These are phyloP conservation scores for Arrhamphus sclerolepis DNA, from an alignment of 2,797 vertebrate genomes.

Conservation along the genomic window DNA sequence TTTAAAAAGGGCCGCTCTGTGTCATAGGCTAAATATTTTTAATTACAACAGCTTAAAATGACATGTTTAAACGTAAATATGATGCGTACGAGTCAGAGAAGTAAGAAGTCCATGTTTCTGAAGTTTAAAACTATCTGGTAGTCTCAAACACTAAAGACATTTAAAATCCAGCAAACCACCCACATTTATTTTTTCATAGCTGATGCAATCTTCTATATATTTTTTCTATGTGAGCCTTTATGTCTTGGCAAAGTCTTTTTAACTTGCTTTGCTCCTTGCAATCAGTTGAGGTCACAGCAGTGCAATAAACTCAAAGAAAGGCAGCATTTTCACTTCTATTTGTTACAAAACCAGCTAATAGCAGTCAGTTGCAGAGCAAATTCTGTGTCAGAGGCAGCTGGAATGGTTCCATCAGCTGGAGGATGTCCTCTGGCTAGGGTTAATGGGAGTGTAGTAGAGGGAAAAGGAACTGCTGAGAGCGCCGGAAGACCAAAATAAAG, in stretches of 20 bases:
- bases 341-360: slow-evolving; percentile 76
- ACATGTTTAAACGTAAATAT: slow-evolving; percentile 1
- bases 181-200: slow-evolving; percentile 34
- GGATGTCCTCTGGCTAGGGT: slow-evolving; percentile 79
- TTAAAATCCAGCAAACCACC: slow-evolving; percentile 35
- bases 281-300: slow-evolving; percentile 72
- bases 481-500: slow-evolving; percentile 73
- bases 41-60: slow-evolving; percentile 8
- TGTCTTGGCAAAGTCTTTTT: slow-evolving; percentile 66
- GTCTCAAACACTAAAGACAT: slow-evolving; percentile 36
- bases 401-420: slow-evolving; percentile 79
- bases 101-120: slow-evolving; percentile 12
- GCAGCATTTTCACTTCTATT: slow-evolving; percentile 64
- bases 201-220: slow-evolving; percentile 37
- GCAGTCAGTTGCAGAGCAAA: slow-evolving; percentile 72
- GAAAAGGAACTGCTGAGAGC: slow-evolving; percentile 60
- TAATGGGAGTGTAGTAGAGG: slow-evolving; percentile 78
- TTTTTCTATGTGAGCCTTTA: slow-evolving; percentile 45
- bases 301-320: slow-evolving; percentile 68
- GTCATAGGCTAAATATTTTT: neutral
- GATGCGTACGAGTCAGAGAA: slow-evolving; percentile 7
- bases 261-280: slow-evolving; percentile 56
- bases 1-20: slow-evolving; percentile 1
- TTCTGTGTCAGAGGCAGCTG: slow-evolving; percentile 76
- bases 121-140: slow-evolving; percentile 36